These are phyloP conservation scores for Pantala flavescens DNA, from an alignment of 1,140 invertebrate species.

Conservation along the genomic window DNA sequence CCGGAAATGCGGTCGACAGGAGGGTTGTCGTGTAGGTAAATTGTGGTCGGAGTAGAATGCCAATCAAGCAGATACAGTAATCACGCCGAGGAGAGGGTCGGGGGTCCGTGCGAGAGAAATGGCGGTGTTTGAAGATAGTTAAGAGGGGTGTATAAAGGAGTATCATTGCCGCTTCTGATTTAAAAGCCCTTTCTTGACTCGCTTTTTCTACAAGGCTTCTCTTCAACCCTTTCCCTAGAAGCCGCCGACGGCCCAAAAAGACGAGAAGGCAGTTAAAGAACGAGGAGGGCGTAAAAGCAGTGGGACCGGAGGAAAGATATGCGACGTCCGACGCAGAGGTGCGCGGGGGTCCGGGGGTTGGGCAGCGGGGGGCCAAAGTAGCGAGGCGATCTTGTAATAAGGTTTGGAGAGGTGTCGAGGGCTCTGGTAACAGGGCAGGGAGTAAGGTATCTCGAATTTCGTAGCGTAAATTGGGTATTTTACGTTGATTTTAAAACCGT, in stretches of 20 bases:
- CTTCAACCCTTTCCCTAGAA: neutral
- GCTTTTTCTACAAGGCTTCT: neutral
- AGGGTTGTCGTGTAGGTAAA: conserved; percentile 1
- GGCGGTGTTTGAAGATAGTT: neutral
- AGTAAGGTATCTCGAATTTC: neutral
- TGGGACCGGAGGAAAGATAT: neutral
- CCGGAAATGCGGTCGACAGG: neutral
- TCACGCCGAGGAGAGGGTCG: neutral
- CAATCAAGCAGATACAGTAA: conserved; percentile 9
- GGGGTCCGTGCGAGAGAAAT: neutral
- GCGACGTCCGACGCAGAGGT: neutral
- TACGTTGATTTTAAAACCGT: no score
- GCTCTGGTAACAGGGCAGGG: neutral
- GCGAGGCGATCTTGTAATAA: no score
- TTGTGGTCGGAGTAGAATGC: conserved; percentile 1
- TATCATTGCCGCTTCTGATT: neutral
- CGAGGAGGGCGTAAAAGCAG: neutral
- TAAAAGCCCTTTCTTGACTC: neutral
- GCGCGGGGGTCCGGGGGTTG: neutral
- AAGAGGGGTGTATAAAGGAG: neutral
- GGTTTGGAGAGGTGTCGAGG: neutral
- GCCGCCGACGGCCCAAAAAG: neutral
- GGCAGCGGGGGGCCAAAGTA: no score
- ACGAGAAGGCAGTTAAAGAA: neutral
- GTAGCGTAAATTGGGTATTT: neutral